phyloP scores from a whole-genome alignment of 2,888 invertebrate species.

The Tinea trinotella region DNA sequence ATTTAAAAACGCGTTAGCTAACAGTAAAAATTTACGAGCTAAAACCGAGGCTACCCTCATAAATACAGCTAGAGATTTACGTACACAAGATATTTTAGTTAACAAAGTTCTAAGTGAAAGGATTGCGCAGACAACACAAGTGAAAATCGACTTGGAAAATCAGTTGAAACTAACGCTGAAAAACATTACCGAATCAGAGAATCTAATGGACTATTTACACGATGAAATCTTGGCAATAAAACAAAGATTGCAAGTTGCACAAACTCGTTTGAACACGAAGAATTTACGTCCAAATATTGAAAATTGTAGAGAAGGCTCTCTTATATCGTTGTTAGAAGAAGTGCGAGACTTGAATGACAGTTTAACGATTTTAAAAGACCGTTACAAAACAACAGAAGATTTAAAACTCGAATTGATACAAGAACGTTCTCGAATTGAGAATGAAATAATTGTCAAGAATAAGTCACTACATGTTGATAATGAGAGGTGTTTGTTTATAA shows the following conservation, averaged over 20 bases:
- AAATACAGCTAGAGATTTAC: slow-evolving; percentile 84
- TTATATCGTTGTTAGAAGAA: slow-evolving; percentile 55
- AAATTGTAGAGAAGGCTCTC: slow-evolving; percentile 59
- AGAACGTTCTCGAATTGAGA: slow-evolving; percentile 51
- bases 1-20: slow-evolving; percentile 80
- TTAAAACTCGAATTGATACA: slow-evolving; percentile 53
- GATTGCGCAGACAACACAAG: slow-evolving; percentile 83
- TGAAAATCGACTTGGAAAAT: slow-evolving; percentile 78
- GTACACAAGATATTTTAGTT: slow-evolving; percentile 85
- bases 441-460: slow-evolving; percentile 60
- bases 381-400: slow-evolving; percentile 53
- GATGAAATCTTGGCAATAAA: slow-evolving; percentile 56
- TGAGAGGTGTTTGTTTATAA: slow-evolving; percentile 50
- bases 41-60: slow-evolving; percentile 80
- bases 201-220: slow-evolving; percentile 50
- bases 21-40: slow-evolving; percentile 78
- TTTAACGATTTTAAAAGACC: slow-evolving; percentile 49
- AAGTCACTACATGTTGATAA: slow-evolving; percentile 55
- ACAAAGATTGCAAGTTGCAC: slow-evolving; percentile 57
- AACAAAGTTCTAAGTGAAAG: slow-evolving; percentile 81
- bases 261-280: slow-evolving; percentile 57
- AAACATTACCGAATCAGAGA: slow-evolving; percentile 59
- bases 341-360: slow-evolving; percentile 56
- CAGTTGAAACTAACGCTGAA: slow-evolving; percentile 70
- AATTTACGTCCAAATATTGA: slow-evolving; percentile 53